These are phyloP conservation scores for western clawed frog (Xenopus tropicalis) DNA, from an alignment of 2,113 vertebrate genomes.

Conservation along the genomic window UCB_Xtro_10.0 CM004451.2:46646001-46646500, in stretches of 20 bases:
- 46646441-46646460: conserved; percentile 59
- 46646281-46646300: conserved; percentile 79
- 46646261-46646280: conserved; percentile 64
- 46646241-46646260: conserved; percentile 68
- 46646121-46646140: conserved; percentile 61
- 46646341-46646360: conserved; percentile 57
- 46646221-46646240: conserved; percentile 59
- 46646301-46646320: conserved; percentile 71
- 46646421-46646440: conserved; percentile 70
- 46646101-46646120: conserved; percentile 65
- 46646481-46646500: conserved; percentile 62
- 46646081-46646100: conserved; percentile 67
- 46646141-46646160: conserved; percentile 63
- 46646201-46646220: conserved; percentile 63
- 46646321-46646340: conserved; percentile 66
- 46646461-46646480: conserved; percentile 60
- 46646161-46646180: conserved; percentile 75
- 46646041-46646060: conserved; percentile 83
- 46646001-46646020: neutral
- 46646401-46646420: conserved; percentile 50
- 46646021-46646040: conserved; percentile 64
- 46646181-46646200: conserved; percentile 50
- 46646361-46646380: conserved; percentile 61
- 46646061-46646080: conserved; percentile 65
- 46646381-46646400: conserved; percentile 61